Evolutionary conservation across 2,797 vertebrate genomes (phyloP).

Genomic region (Microctenopoma stevenorrisi): DNA sequence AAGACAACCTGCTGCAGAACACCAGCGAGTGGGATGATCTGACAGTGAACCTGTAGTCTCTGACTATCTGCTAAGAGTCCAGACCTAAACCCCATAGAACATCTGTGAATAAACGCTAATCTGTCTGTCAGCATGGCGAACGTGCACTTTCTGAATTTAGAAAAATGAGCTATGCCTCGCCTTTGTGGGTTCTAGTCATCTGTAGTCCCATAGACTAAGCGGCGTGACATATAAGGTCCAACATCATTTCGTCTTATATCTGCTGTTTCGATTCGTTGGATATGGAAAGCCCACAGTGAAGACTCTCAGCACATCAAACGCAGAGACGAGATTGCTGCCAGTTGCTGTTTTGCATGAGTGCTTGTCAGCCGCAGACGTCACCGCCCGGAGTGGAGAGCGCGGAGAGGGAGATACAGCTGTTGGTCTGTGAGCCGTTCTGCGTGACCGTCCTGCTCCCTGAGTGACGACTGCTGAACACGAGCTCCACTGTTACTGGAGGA

Average conservation of each 20-base stretch:
- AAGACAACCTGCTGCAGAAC: too few relatives aligned
- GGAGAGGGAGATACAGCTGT: conserved; percentile 1
- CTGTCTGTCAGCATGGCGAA: too few relatives aligned
- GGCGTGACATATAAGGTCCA: too few relatives aligned
- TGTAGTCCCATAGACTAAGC: too few relatives aligned
- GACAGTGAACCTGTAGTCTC: too few relatives aligned
- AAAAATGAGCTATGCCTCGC: too few relatives aligned
- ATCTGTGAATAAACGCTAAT: too few relatives aligned
- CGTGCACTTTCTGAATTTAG: too few relatives aligned
- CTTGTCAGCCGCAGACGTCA: conserved; percentile 5
- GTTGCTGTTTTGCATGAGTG: not conserved
- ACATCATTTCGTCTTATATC: not conserved
- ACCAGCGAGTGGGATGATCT: too few relatives aligned
- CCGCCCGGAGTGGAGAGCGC: conserved; percentile 3
- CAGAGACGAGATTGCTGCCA: not conserved
- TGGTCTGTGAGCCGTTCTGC: conserved; percentile 14
- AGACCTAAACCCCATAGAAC: too few relatives aligned
- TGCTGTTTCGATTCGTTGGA: not conserved
- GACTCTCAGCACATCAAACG: not conserved
- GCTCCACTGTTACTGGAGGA: conserved; percentile 35
- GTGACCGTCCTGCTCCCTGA: conserved; percentile 36
- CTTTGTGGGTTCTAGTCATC: too few relatives aligned
- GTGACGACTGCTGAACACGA: conserved; percentile 33
- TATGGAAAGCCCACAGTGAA: conserved; percentile 1
- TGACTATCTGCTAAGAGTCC: too few relatives aligned